These are phyloP conservation scores for Oryctolagus cuniculus DNA, from an alignment of 2,113 vertebrate species.

Conservation along the genomic window mOryCun1.1 NC_091438.1:135951001-135951500, in stretches of 20 bases:
- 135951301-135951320: neutral
- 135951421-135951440: neutral
- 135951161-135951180: neutral
- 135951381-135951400: neutral
- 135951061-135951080: neutral
- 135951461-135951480: neutral
- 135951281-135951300: neutral
- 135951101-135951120: neutral
- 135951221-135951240: neutral
- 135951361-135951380: neutral
- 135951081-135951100: too few relatives aligned
- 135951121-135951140: neutral
- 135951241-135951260: slow-evolving; percentile 20
- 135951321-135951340: neutral
- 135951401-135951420: neutral
- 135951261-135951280: neutral
- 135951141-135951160: neutral
- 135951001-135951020: neutral
- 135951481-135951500: neutral
- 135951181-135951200: neutral
- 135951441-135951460: neutral
- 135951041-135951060: neutral
- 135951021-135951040: rapidly evolving
- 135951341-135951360: neutral
- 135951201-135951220: neutral